These are phyloP conservation scores for Parazoanthus swiftii DNA, from an alignment of 92 coral and sea anemone genomes.

Conservation along the genomic window DNA sequence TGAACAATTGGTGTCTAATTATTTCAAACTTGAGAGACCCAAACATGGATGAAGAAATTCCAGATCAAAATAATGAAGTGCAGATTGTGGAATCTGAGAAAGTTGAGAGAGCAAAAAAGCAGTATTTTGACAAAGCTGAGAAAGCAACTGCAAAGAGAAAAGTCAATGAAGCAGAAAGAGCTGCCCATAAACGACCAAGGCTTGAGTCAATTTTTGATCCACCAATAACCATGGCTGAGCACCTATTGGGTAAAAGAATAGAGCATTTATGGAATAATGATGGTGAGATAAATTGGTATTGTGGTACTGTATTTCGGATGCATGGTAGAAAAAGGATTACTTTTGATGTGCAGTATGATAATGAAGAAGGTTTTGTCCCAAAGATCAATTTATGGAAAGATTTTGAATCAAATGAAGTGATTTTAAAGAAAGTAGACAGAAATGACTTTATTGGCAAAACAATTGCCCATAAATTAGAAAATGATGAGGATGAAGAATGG, in stretches of 20 bases:
- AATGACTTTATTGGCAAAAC: conserved; percentile 14
- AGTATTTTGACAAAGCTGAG: conserved; percentile 14
- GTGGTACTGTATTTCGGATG: conserved; percentile 16
- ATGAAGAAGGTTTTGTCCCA: conserved; percentile 25
- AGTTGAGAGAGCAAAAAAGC: conserved; percentile 15
- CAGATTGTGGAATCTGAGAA: conserved; percentile 18
- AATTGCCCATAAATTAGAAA: conserved; percentile 35
- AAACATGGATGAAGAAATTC: conserved; percentile 1
- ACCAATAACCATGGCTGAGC: conserved; percentile 21
- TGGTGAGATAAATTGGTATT: conserved; percentile 11
- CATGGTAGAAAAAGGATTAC: conserved; percentile 19
- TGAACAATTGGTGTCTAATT: not conserved
- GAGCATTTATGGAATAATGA: not conserved
- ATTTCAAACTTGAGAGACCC: conserved; percentile 17
- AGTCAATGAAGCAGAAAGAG: conserved; percentile 23
- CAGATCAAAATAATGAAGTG: conserved; percentile 19
- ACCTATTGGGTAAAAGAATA: conserved; percentile 10
- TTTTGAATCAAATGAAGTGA: conserved; percentile 10
- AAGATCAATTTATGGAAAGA: conserved; percentile 25
- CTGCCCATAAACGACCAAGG: conserved; percentile 29
- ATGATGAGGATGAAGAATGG: conserved; percentile 31
- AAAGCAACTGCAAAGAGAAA: conserved; percentile 23
- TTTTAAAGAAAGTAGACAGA: conserved; percentile 25
- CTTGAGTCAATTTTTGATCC: conserved; percentile 28
- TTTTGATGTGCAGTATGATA: conserved; percentile 29